Percentiles rank a stretch among this genome's conserved stretches.
phyloP scores from a whole-genome alignment of 2,888 invertebrate genomes.

The Heliconius aoede region DNA sequence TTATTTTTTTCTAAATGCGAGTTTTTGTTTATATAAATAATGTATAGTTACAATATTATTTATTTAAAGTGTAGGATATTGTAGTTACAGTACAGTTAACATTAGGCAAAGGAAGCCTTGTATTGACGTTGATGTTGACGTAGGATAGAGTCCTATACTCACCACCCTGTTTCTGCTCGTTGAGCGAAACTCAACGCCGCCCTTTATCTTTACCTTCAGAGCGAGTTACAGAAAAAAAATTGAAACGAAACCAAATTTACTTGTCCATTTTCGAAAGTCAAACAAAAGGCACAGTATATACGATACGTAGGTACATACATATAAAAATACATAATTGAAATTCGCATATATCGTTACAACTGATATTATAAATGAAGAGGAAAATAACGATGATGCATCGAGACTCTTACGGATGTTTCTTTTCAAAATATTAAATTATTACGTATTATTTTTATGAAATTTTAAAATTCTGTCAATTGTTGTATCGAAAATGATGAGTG shows the following conservation, averaged over 20 bases:
- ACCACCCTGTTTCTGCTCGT: too few relatives aligned
- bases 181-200: not conserved
- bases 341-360: conserved; percentile 18
- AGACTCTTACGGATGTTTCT: conserved; percentile 14
- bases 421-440: conserved; percentile 2
- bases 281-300: not conserved
- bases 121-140: not conserved
- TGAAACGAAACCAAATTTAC: not conserved
- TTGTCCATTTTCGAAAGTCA: not conserved
- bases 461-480: conserved; percentile 13
- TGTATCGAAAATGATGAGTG: not conserved
- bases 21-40: not conserved
- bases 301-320: not conserved
- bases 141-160: too few relatives aligned
- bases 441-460: conserved; percentile 12
- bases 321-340: not conserved
- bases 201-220: not conserved
- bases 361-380: conserved; percentile 25
- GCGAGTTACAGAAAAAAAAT: not conserved
- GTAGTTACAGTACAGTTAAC: too few relatives aligned
- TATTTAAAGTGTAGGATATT: too few relatives aligned
- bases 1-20: conserved; percentile 35
- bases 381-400: not conserved
- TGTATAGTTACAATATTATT: not conserved
- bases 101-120: not conserved